Conservation (phyloP, 1,140 invertebrate genomes). For the Aphis gossypii region DNA sequence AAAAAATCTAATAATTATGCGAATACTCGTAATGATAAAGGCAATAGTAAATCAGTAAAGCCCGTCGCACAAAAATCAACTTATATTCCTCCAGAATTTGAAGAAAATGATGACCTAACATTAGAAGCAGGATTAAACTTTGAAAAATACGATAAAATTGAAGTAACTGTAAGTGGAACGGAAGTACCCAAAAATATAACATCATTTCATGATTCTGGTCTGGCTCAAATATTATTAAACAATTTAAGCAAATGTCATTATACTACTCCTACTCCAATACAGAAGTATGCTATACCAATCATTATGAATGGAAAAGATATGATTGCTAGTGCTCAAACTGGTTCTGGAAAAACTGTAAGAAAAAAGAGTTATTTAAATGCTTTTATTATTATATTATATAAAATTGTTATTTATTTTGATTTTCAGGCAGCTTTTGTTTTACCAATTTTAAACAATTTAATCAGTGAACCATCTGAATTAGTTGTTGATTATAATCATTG, state of each 20-base stretch:
- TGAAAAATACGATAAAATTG: conserved; percentile 63
- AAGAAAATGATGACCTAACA: conserved; percentile 69
- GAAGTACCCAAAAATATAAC: conserved; percentile 72
- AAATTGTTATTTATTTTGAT: neutral
- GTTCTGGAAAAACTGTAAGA: conserved; percentile 89
- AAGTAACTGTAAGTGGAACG: conserved; percentile 71
- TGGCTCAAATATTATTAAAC: conserved; percentile 73
- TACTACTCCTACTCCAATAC: conserved; percentile 88
- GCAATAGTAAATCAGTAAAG: neutral
- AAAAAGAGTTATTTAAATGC: neutral
- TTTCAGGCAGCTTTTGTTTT: conserved; percentile 82
- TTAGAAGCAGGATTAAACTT: conserved; percentile 88
- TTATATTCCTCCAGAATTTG: conserved; percentile 84
- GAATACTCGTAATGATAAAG: neutral
- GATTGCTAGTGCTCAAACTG: conserved; percentile 98
- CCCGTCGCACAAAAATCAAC: conserved; percentile 3
- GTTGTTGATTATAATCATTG: conserved; percentile 27
- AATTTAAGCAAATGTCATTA: conserved; percentile 87
- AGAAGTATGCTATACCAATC: conserved; percentile 88
- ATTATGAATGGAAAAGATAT: conserved; percentile 81
- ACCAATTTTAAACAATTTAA: conserved; percentile 81
- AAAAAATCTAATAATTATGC: neutral
- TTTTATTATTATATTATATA: neutral
- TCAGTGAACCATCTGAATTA: conserved; percentile 8
- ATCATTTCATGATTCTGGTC: conserved; percentile 75